These are phyloP conservation scores for Cephalopachus bancanus DNA, from an alignment of 2,797 vertebrate species.

Conservation along the genomic window DNA sequence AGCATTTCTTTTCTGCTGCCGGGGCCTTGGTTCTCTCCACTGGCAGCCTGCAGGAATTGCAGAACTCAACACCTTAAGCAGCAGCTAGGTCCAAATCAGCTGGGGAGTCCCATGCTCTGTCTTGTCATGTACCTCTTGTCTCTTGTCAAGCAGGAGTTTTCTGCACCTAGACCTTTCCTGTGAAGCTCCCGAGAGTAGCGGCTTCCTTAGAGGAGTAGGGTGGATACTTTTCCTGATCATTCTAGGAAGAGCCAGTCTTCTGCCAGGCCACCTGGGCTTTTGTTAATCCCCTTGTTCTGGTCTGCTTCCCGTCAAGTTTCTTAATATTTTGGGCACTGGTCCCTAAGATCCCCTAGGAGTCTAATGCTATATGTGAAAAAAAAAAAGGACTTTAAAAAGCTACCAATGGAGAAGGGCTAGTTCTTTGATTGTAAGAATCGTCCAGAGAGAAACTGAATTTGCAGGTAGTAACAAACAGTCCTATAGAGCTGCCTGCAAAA, in stretches of 20 bases:
- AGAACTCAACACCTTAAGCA: background rate
- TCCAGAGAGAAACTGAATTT: constrained; percentile 37
- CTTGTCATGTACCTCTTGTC: background rate
- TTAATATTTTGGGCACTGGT: constrained; percentile 10
- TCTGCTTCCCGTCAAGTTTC: background rate
- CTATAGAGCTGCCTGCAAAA: background rate
- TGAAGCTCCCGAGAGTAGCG: background rate
- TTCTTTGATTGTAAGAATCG: background rate
- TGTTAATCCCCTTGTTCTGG: background rate
- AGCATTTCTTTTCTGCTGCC: constrained; percentile 28
- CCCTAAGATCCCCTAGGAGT: background rate
- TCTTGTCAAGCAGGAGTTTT: background rate
- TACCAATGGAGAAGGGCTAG: background rate
- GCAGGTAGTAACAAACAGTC: background rate
- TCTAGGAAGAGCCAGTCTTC: background rate
- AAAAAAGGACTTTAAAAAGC: background rate
- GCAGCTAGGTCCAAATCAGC: background rate
- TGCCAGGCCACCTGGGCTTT: background rate
- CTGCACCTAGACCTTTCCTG: background rate
- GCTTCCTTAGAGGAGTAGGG: background rate
- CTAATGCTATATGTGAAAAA: background rate
- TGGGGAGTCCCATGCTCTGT: background rate
- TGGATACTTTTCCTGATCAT: background rate
- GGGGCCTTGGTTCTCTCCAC: background rate
- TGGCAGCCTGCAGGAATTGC: constrained; percentile 38